A percentile compares a stretch with the other conserved stretches of the same genome.
These are phyloP conservation scores for Varecia variegata DNA, from an alignment of 2,797 vertebrate species.

Conservation along the genomic window DNA sequence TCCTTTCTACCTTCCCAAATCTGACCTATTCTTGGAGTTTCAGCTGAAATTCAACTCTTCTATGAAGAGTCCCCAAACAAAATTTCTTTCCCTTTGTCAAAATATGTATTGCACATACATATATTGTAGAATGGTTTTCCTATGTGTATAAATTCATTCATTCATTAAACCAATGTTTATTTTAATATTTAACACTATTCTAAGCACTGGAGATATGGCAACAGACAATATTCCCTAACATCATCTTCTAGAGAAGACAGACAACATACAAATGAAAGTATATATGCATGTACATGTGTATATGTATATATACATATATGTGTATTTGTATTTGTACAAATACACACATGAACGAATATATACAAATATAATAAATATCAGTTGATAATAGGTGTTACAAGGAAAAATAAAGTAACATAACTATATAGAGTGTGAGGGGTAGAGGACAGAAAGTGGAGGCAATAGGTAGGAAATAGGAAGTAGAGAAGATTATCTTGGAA, in stretches of 20 bases:
- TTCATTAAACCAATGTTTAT: neutral
- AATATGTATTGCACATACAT: neutral
- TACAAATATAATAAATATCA: neutral
- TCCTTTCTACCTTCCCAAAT: neutral
- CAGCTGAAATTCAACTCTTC: neutral
- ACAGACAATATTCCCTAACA: neutral
- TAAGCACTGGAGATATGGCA: neutral
- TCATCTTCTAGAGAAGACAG: neutral
- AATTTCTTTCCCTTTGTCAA: neutral
- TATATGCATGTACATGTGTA: neutral
- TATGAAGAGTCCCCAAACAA: neutral
- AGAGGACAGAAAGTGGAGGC: neutral
- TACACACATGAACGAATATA: neutral
- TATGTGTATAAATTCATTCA: neutral
- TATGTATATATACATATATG: neutral
- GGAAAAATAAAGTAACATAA: neutral
- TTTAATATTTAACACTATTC: slow-evolving; percentile 28
- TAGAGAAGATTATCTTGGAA: neutral
- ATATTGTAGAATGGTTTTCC: neutral
- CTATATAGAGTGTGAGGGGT: neutral
- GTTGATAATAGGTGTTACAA: neutral
- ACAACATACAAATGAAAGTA: neutral
- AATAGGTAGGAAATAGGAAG: neutral
- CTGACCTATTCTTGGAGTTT: neutral
- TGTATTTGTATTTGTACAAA: neutral